These are phyloP conservation scores for Irena cyanogastra DNA, from an alignment of 2,113 vertebrate species.

Conservation along the genomic window DNA sequence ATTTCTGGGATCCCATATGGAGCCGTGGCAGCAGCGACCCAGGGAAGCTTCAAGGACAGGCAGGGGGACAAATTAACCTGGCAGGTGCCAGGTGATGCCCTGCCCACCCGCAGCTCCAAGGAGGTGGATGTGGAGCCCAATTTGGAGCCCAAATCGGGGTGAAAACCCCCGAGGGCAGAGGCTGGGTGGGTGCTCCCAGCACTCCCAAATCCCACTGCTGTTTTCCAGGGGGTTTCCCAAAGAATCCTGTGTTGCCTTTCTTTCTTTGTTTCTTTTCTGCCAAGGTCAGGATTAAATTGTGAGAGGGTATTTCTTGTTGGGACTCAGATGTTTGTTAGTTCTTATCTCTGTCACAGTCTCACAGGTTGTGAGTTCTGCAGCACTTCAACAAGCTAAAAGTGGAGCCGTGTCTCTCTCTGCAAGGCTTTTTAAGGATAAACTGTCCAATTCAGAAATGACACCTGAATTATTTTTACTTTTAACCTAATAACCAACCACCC, in stretches of 20 bases:
- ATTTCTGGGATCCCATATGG: conserved; percentile 67
- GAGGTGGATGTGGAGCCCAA: neutral
- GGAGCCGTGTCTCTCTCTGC: too few species aligned
- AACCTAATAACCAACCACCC: too few species aligned
- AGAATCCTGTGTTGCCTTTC: neutral
- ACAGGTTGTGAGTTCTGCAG: too few species aligned
- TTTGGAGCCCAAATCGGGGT: too few species aligned
- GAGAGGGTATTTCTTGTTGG: too few species aligned
- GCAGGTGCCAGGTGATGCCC: neutral
- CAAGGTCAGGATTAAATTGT: too few species aligned
- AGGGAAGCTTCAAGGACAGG: conserved; percentile 27
- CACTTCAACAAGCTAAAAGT: too few species aligned
- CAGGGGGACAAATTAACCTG: conserved; percentile 18
- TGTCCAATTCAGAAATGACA: too few species aligned
- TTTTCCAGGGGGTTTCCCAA: neutral
- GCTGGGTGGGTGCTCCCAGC: neutral
- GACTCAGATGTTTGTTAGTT: too few species aligned
- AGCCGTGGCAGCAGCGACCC: conserved; percentile 48
- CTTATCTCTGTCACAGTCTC: too few species aligned
- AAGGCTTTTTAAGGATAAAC: too few species aligned
- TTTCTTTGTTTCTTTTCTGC: neutral
- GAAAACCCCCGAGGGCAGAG: neutral
- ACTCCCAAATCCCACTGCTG: neutral
- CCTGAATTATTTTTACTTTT: too few species aligned
- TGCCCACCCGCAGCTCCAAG: neutral